Evolutionary conservation across 2,113 vertebrate genomes (phyloP).

Genomic region (Tetraodon nigroviridis): DNA sequence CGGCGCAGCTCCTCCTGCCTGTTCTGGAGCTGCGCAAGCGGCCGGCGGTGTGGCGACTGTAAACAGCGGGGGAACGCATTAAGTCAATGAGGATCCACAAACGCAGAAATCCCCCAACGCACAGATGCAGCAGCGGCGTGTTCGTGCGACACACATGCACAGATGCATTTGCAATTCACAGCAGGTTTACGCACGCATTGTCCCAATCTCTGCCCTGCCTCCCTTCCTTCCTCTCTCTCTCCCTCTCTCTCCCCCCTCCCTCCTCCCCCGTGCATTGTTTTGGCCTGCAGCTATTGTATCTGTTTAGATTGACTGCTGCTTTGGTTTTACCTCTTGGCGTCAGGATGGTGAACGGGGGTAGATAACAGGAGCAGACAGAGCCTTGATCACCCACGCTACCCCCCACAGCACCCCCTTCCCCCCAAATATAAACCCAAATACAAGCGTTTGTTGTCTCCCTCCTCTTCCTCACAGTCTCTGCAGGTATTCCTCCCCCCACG

Average conservation of each 20-base stretch:
- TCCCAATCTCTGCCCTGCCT: conserved; percentile 25
- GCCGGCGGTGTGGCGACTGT: too few relatives aligned
- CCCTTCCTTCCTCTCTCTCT: conserved; percentile 38
- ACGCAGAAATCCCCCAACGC: not conserved
- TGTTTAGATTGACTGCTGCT: conserved; percentile 68
- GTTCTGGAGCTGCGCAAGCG: too few relatives aligned
- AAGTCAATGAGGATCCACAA: not conserved
- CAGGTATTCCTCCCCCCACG: conserved; percentile 21
- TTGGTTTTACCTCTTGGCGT: conserved; percentile 63
- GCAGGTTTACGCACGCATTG: conserved; percentile 34
- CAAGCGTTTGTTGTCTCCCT: conserved; percentile 14
- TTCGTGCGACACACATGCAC: conserved; percentile 33
- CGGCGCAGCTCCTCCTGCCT: too few relatives aligned
- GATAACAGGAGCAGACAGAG: conserved; percentile 53
- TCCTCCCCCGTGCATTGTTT: conserved; percentile 61
- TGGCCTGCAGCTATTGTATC: conserved; percentile 70
- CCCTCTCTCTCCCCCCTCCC: conserved; percentile 21
- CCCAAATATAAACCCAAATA: not conserved
- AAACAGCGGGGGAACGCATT: too few relatives aligned
- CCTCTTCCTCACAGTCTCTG: conserved; percentile 32
- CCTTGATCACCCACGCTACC: conserved; percentile 40
- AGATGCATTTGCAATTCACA: conserved; percentile 59
- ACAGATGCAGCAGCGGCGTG: conserved; percentile 9
- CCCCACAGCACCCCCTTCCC: conserved; percentile 4
- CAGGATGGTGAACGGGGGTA: conserved; percentile 15